Percentiles rank a stretch among this genome's conserved stretches.
phyloP scores from a whole-genome alignment of 2,888 invertebrate species.

The Cataglyphis cursor region DNA sequence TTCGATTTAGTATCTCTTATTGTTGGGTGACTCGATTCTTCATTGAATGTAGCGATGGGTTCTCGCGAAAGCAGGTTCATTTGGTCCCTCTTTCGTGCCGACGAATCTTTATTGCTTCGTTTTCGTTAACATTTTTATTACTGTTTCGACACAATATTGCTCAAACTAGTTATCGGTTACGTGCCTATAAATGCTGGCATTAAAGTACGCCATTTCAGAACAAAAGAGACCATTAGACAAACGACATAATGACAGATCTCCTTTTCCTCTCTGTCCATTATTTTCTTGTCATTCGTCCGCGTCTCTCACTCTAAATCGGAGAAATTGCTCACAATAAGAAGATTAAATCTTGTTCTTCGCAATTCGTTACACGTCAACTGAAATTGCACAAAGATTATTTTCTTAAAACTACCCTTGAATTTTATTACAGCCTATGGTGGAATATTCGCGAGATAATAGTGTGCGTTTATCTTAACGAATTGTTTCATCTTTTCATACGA shows the following conservation, averaged over 20 bases:
- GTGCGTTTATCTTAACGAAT: slow-evolving; percentile 4
- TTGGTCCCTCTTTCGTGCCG: slow-evolving; percentile 4
- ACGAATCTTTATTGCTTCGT: slow-evolving; percentile 14
- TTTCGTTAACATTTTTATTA: slow-evolving; percentile 65
- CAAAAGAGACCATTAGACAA: slow-evolving; percentile 64
- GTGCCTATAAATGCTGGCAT: slow-evolving; percentile 62
- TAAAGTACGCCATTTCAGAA: slow-evolving; percentile 60
- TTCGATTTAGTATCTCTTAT: slow-evolving; percentile 65
- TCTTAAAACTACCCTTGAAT: slow-evolving; percentile 26
- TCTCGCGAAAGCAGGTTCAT: not conserved
- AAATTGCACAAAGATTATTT: slow-evolving; percentile 53
- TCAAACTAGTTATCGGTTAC: slow-evolving; percentile 66
- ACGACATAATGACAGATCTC: slow-evolving; percentile 67
- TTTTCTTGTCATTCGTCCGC: slow-evolving; percentile 31
- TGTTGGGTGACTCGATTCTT: slow-evolving; percentile 27
- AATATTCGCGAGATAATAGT: slow-evolving; percentile 9
- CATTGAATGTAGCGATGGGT: not conserved
- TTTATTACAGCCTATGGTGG: not conserved
- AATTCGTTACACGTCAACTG: slow-evolving; percentile 44
- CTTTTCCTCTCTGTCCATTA: slow-evolving; percentile 35
- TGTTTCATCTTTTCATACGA: slow-evolving; percentile 19
- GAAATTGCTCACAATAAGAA: slow-evolving; percentile 47
- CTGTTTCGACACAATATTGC: slow-evolving; percentile 59
- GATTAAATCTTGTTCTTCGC: slow-evolving; percentile 52
- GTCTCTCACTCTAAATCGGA: slow-evolving; percentile 16